A percentile compares a stretch with the other conserved stretches of the same genome.
Evolutionary conservation across 2,797 vertebrate genomes (phyloP).

Genomic region (Girardinus metallicus): DNA sequence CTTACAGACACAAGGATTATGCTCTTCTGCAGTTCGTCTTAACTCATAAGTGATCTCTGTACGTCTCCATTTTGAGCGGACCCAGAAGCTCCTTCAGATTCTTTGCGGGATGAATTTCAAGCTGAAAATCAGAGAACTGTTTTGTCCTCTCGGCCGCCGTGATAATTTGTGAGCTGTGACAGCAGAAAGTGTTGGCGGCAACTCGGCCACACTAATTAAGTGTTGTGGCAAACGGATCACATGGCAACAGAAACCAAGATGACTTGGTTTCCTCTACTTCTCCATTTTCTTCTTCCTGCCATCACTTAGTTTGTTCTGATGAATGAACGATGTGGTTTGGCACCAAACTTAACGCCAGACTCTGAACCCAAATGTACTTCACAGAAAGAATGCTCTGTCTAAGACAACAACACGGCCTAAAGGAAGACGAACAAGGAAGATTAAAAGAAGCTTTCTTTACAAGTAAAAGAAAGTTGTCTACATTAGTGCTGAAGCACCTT

Average conservation of each 20-base stretch:
- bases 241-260: slow-evolving; percentile 7
- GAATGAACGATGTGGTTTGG: not conserved
- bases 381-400: not conserved
- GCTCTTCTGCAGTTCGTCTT: slow-evolving; percentile 17
- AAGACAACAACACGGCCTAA: not conserved
- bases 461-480: not conserved
- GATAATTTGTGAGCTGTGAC: slow-evolving; percentile 56
- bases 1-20: slow-evolving; percentile 30
- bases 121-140: slow-evolving; percentile 26
- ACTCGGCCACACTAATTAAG: slow-evolving; percentile 9
- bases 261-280: not conserved
- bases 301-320: slow-evolving; percentile 1
- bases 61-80: not conserved
- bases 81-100: slow-evolving; percentile 21
- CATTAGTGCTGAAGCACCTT: not conserved
- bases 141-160: slow-evolving; percentile 35
- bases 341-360: not conserved
- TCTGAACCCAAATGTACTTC: not conserved
- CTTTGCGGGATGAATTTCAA: slow-evolving; percentile 27
- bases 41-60: not conserved
- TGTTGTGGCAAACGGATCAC: slow-evolving; percentile 2
- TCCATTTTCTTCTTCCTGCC: not conserved
- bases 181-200: slow-evolving; percentile 30
- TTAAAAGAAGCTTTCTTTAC: too few species aligned
- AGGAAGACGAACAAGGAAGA: not conserved